Evolutionary conservation across 2,113 vertebrate species (phyloP), one percentile per base, ranked within the genome.

Genomic region (Synchiropus splendidus): DNA sequence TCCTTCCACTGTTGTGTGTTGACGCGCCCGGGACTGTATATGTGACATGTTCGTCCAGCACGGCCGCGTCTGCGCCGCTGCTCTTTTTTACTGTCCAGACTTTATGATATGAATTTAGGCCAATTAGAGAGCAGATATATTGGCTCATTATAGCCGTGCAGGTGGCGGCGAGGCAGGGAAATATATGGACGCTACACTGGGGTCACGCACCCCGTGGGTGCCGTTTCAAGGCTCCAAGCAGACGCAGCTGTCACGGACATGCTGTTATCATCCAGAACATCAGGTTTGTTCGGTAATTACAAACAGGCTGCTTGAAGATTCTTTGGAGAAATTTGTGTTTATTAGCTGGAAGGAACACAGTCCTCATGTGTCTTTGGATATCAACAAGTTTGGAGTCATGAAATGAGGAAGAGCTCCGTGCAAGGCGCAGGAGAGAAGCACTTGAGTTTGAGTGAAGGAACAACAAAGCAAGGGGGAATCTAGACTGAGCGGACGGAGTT

Each of bases 101-200:
- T 77, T 88, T 86, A 87, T 86, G 82, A 83, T 84, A 86, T 85
- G 82, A 83, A 86, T 86, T 86, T 75, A 82, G 78, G 74, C 77
- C 81, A 85, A 86, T 87, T 86, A 86, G 75, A 59, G 83, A 70
- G 76, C 67, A 88, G 84, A 88, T 86, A 86, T 86, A 88, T 83
- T 82, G 82, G 81, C 82, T 88, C 85, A 86, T 87, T 87, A 86
- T 62, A 51, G 67, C 45, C 55, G 67, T 79, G 75, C 86, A 88
- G 86, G 85, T 87, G 86, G 79, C 80, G 81, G 44, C 68, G 63
- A 72, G 82, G 80, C 54, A 72, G 52, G 58, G 54, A 66, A 72
- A 84, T 78, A 74, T 79, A 72, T 58, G 75, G 79, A 77, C 17
- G 42, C 56, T 66, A 69, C 69, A 72, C 57, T 45, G 60, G 57